Base-by-base conservation (phyloP, 2,113 vertebrate genomes). In the Glaucomys volans region DNA sequence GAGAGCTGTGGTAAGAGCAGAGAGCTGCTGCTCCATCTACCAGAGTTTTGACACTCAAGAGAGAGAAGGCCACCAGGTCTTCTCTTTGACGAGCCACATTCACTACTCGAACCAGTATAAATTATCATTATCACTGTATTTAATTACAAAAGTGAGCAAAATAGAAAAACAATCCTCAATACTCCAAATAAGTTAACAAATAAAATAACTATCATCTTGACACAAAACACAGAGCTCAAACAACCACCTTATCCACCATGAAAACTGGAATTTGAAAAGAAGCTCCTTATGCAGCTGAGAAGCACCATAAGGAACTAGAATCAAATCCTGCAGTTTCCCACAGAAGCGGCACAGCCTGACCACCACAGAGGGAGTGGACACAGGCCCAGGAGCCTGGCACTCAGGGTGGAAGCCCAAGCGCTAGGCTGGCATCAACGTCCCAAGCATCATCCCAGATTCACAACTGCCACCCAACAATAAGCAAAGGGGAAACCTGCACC, bases 151-250 rank as follows among this genome's bases (percentile, higher is more conserved):
- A 74, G 71, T 28, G 44, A 40, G 57, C 47, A 35, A 59, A 71
- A 57, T 81, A 90, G 84, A 79, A 71, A 71, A 75, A 80, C 62
- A 62, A 54, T 37, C 76, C 77, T 77, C 40, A 59, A 35, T 32
- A 81, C 37, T 54, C 81, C 16, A 71, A 92, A 44, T 69, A 87
- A 82, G n/a, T 83, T 79, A 80, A 85, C 89, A 88, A 57, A 64
- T 5, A 40, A 87, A 85, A 79, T 18, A 54, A 67, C 13, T 44
- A 17, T 80, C 54, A 71, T 52, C 84, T 75, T 59, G 82, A 97
- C 93, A 59, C 16, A 44, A 52, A 89, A 80, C 3, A 82, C 0
- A 59, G 2, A 74, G 50, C 42, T 50, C 94, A 74, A 57, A 69
- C 72, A 85, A 40, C 81, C 57, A 6, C 11, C 35, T 52, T 54